phyloP scores from a whole-genome alignment of 2,797 vertebrate genomes.

The Delichon dasypus region DNA sequence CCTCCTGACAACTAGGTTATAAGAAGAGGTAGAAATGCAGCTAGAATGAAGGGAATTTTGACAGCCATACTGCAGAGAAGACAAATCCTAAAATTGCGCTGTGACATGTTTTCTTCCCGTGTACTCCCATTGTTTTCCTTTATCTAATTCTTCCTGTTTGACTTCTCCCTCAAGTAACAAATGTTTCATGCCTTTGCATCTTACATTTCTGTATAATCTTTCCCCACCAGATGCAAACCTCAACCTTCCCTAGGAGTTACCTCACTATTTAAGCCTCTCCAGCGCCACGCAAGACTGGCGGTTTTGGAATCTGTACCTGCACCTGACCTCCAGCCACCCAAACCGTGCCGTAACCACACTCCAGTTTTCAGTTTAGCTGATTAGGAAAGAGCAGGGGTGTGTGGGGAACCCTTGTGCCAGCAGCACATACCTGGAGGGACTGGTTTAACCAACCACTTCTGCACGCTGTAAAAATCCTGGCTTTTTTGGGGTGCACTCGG shows the following conservation, averaged over 20 bases:
- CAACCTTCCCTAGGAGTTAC: background rate
- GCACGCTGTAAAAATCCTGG: background rate
- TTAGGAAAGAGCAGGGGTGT: background rate
- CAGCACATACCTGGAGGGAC: background rate
- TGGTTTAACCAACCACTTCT: background rate
- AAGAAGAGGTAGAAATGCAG: background rate
- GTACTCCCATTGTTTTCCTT: background rate
- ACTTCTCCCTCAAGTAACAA: background rate
- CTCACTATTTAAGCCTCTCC: background rate
- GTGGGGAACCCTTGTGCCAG: background rate
- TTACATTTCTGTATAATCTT: background rate
- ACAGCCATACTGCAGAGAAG: background rate
- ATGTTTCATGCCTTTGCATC: background rate
- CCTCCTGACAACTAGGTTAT: background rate
- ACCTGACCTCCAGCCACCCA: background rate
- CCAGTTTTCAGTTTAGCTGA: background rate
- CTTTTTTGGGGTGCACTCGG: background rate
- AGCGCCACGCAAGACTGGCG: accelerated
- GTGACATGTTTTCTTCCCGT: background rate
- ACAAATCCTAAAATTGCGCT: background rate
- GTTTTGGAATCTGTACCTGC: background rate
- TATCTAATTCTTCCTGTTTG: background rate
- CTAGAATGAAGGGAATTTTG: background rate
- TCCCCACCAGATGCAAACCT: background rate
- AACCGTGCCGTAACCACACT: accelerated